Base-by-base conservation (phyloP, 2,888 invertebrate genomes). In the Morpho deidamia region DNA sequence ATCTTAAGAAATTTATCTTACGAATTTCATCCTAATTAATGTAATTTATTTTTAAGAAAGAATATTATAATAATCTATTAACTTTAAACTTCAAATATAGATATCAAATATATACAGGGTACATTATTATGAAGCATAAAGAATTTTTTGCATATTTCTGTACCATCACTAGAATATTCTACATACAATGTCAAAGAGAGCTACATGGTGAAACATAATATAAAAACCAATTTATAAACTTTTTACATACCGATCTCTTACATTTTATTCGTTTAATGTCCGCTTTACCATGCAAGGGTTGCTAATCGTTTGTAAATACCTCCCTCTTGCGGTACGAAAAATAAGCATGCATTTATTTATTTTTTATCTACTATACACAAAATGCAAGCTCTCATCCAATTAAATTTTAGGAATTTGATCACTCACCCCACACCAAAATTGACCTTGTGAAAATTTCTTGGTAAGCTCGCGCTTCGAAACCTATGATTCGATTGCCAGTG, bases 381-480 rank as follows among this genome's bases (percentile, higher is more conserved):
- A 80, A 74, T 75, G 78, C 85, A 86, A 85, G 84, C 83, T 71
- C 71, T 70, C 65, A 72, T 70, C 70, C 74, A 81, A 63, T 72
- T 69, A 74, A 77, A 72, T 73, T 71, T 65, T 70, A 59, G 41
- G 23, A 44, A 49, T 51, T 43, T 41, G 70, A 74, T 70, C 79
- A 92, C 92, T 92, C 91, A 90, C 90, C 90, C 86, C 66, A 83
- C 85, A 82, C 84, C 87, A 71, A 87, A 83, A 83, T 87, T 83
- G 84, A 88, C 92, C 92, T 95, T 94, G 92, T 95, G 94, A 92
- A 95, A 95, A 92, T 95, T 95, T 92, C 95, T 93, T 90, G 95
- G 95, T 86, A 95, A 93, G 90, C 95, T 95, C 91, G 95, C 93
- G 90, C 95, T 95, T 93, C 95, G 95, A 93, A 95, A 94, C 94